Conservation (phyloP, 2,113 vertebrate genomes). For the Strix aluco region DNA sequence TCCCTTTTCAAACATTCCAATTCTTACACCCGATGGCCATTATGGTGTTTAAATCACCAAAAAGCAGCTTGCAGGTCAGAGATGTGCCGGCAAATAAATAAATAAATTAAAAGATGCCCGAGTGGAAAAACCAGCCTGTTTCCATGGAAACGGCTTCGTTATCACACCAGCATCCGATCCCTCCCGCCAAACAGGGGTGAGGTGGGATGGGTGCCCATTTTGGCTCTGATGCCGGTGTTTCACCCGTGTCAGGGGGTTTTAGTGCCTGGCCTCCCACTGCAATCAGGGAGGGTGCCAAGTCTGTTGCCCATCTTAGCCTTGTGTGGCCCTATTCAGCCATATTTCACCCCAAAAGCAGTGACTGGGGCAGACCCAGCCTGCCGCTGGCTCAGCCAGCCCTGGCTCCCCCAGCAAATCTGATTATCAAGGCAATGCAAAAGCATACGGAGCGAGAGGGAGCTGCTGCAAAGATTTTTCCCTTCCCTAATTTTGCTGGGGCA, state of each 20-base stretch:
- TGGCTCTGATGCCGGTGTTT: accelerated
- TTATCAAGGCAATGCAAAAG: background rate
- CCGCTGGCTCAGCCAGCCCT: background rate
- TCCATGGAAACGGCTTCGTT: slow-evolving; percentile 53
- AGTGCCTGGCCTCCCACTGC: background rate
- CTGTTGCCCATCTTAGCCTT: background rate
- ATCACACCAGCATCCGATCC: background rate
- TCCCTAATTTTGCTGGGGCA: background rate
- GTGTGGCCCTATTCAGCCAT: background rate
- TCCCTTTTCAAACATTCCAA: background rate
- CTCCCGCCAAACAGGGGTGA: background rate
- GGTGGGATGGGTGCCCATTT: background rate
- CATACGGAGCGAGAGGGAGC: accelerated
- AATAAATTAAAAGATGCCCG: background rate
- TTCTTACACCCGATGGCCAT: background rate
- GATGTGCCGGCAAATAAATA: background rate
- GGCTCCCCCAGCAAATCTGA: background rate
- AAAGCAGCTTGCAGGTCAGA: background rate
- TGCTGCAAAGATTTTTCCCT: background rate
- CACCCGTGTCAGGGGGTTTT: accelerated
- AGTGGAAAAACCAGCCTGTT: slow-evolving; percentile 25
- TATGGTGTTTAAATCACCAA: accelerated
- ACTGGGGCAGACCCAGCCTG: background rate
- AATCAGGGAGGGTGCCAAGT: no score
- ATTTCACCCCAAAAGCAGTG: background rate